Base-by-base conservation (phyloP, 2,113 vertebrate genomes). In the Sprattus sprattus region DNA sequence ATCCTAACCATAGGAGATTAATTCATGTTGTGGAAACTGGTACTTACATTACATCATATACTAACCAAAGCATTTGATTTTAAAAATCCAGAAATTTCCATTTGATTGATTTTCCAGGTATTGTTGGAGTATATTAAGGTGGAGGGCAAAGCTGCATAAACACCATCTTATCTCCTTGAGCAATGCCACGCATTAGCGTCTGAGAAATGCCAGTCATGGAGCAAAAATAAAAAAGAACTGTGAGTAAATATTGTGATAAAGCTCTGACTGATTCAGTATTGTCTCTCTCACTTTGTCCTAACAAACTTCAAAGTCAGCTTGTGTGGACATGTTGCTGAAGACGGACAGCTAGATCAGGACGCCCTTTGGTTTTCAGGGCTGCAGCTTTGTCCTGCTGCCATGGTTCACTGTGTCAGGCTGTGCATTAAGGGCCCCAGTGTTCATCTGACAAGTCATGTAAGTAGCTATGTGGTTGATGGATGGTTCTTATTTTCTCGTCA, bases 401-500 rank as follows among this genome's bases (percentile, higher is more conserved):
- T 47, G 83, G 90, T 92, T 86, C 89, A 90, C 86, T 85, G 86
- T 83, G 88, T 44, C 82, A 81, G 88, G 85, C 81, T 20, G 84
- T 22, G 78, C 84, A 85, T 83, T 82, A 52, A 89, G 87, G 82
- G 88, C 84, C 87, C 89, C 49, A 11, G 86, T 91, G 88, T 91
- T 90, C 49, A 85, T 87, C 87, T 93, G 92, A 94, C 93, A 92
- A 81, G 83, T 87, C 52, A 87, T 90, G 93, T 92, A 93, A 94
- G 90, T 88, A 91, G 87, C 87, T 86, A 39, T 47, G 45, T 85
- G 87, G 84, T 91, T 94, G 95, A 95, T 95, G 92, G 92, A 94
- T 94, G 93, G 91, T 88, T 94, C 89, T 90, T 92, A 94, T 95
- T 95, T 94, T 93, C 92, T 91, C 93, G 95, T 95, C 94, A 93